These are phyloP conservation scores for Plebejus argus DNA, from an alignment of 2,888 invertebrate genomes.

Conservation along the genomic window DNA sequence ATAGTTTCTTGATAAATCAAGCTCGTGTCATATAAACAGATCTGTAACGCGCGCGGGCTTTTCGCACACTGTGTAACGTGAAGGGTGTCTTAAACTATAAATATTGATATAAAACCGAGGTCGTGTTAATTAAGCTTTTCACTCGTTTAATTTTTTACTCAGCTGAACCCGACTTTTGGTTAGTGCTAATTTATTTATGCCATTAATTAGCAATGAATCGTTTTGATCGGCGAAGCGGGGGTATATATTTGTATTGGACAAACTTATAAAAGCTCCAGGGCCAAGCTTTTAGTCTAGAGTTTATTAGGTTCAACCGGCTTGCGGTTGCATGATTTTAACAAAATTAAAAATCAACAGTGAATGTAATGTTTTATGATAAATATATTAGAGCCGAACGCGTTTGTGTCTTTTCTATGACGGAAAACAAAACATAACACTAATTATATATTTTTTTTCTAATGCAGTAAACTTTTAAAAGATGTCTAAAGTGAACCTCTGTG, in stretches of 20 bases:
- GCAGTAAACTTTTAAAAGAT: too few species aligned
- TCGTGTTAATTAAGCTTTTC: conserved; percentile 75
- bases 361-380: not conserved
- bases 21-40: not conserved
- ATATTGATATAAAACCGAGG: conserved; percentile 74
- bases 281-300: not conserved
- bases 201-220: conserved; percentile 71
- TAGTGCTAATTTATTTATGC: conserved; percentile 66
- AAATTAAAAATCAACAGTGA: not conserved
- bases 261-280: conserved; percentile 26
- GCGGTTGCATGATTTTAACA: not conserved
- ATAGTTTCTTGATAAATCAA: too few species aligned
- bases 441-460: not conserved
- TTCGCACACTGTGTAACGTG: conserved; percentile 49
- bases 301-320: not conserved
- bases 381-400: not conserved
- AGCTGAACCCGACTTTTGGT: conserved; percentile 60
- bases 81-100: conserved; percentile 76
- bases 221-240: conserved; percentile 60
- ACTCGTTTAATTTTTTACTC: conserved; percentile 72
- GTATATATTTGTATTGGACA: conserved; percentile 40
- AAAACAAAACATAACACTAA: not conserved
- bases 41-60: conserved; percentile 19
- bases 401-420: not conserved
- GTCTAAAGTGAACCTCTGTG: not conserved